Percentiles rank a stretch among this genome's conserved stretches.
Evolutionary conservation across 2,797 vertebrate genomes (phyloP).

Genomic region (Rhinella marina): DNA sequence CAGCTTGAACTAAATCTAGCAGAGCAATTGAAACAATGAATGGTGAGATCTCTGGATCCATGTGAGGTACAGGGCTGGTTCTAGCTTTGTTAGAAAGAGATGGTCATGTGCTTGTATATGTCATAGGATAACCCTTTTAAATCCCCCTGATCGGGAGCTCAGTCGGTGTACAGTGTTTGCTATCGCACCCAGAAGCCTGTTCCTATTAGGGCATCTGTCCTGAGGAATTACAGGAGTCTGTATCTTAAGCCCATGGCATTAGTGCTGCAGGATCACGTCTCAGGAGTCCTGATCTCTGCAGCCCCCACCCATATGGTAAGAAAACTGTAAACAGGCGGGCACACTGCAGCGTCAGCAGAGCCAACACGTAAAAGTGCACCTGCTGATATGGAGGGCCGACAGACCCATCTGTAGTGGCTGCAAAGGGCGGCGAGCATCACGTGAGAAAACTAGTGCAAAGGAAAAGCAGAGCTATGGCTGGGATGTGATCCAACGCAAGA

Average conservation of each 20-base stretch:
- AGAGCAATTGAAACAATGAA: too few species aligned
- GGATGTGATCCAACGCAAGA: neutral
- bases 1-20: too few species aligned
- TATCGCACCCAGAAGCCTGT: neutral
- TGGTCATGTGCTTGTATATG: too few species aligned
- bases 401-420: neutral
- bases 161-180: neutral
- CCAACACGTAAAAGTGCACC: neutral
- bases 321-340: conserved; percentile 12
- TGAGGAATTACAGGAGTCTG: conserved; percentile 12
- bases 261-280: conserved; percentile 2
- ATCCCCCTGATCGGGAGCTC: neutral
- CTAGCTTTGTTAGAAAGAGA: too few species aligned
- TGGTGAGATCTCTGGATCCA: too few species aligned
- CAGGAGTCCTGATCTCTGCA: conserved; percentile 15
- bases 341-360: conserved; percentile 20
- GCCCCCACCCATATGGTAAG: conserved; percentile 18
- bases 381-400: neutral
- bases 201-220: neutral
- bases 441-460: neutral
- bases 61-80: too few species aligned
- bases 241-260: neutral
- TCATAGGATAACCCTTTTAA: too few species aligned
- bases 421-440: neutral
- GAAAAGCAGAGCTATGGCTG: neutral